A percentile compares a stretch with the other conserved stretches of the same genome.
Conservation (phyloP, 2,888 invertebrate genomes). For the Limnephilus auricula region DNA sequence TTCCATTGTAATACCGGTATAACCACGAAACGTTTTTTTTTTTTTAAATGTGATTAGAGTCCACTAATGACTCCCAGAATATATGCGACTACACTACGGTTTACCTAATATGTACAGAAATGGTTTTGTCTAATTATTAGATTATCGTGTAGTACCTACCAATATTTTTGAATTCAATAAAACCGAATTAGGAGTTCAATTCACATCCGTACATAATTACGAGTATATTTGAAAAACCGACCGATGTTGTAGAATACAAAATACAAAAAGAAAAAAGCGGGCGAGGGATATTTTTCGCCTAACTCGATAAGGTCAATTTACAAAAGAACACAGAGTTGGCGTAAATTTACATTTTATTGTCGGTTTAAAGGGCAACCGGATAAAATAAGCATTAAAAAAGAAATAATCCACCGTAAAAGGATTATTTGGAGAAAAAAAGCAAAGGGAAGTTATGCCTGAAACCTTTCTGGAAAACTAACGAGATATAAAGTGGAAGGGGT, state of each 20-base stretch:
- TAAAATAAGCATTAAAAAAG: slow-evolving; percentile 45
- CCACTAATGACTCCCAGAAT: no score
- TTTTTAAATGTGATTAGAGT: no score
- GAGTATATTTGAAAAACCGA: background rate
- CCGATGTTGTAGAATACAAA: background rate
- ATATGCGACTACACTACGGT: no score
- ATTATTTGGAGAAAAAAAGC: slow-evolving; percentile 47
- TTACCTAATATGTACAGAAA: no score
- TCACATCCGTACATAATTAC: background rate
- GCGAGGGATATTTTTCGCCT: background rate
- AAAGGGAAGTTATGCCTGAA: slow-evolving; percentile 29
- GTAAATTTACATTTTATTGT: slow-evolving; percentile 41
- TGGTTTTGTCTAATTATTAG: no score
- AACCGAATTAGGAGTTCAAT: background rate
- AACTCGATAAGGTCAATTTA: slow-evolving; percentile 17
- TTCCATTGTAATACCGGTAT: no score
- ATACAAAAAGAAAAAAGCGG: background rate
- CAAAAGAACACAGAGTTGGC: slow-evolving; percentile 30
- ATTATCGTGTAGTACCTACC: no score
- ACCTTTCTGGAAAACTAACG: slow-evolving; percentile 42
- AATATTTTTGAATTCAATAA: background rate
- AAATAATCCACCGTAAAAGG: slow-evolving; percentile 44
- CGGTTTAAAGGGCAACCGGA: slow-evolving; percentile 11
- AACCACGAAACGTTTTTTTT: no score
- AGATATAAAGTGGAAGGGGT: slow-evolving; percentile 16